These are phyloP conservation scores for Unio pictorum DNA, from an alignment of 2,888 invertebrate species.

Conservation along the genomic window DNA sequence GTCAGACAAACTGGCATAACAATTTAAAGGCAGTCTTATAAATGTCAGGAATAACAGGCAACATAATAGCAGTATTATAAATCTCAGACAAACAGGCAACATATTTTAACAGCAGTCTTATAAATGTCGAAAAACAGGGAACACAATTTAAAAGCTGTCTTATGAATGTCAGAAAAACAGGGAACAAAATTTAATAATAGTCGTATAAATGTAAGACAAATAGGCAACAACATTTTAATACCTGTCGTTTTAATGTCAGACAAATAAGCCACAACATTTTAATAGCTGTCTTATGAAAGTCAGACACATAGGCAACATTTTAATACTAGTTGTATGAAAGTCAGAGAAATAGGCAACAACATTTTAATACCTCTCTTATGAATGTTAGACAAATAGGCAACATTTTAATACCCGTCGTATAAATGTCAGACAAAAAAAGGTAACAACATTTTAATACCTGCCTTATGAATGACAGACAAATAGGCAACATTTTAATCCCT, in stretches of 20 bases:
- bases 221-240: slow-evolving; percentile 32
- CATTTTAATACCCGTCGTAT: too few relatives aligned
- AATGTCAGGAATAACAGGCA: too few relatives aligned
- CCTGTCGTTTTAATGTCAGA: slow-evolving; percentile 64
- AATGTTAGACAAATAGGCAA: background rate
- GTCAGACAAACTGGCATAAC: too few relatives aligned
- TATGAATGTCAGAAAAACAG: slow-evolving; percentile 55
- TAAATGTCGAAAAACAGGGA: background rate
- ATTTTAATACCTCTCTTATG: background rate
- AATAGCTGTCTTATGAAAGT: background rate
- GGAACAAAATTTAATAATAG: background rate
- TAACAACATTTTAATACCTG: too few relatives aligned
- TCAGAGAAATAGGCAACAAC: background rate
- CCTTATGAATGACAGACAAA: too few relatives aligned
- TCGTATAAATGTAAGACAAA: background rate
- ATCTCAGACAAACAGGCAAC: too few relatives aligned
- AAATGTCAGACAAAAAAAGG: too few relatives aligned
- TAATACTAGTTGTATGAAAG: slow-evolving; percentile 69
- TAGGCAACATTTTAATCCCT: too few relatives aligned
- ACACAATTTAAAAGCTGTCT: slow-evolving; percentile 56
- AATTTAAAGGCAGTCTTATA: too few relatives aligned
- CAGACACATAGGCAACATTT: background rate
- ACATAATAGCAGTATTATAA: too few relatives aligned
- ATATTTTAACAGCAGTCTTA: too few relatives aligned
- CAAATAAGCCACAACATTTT: too few relatives aligned